These are phyloP conservation scores for Musca vetustissima DNA, from an alignment of 1,140 invertebrate species.

Conservation along the genomic window DNA sequence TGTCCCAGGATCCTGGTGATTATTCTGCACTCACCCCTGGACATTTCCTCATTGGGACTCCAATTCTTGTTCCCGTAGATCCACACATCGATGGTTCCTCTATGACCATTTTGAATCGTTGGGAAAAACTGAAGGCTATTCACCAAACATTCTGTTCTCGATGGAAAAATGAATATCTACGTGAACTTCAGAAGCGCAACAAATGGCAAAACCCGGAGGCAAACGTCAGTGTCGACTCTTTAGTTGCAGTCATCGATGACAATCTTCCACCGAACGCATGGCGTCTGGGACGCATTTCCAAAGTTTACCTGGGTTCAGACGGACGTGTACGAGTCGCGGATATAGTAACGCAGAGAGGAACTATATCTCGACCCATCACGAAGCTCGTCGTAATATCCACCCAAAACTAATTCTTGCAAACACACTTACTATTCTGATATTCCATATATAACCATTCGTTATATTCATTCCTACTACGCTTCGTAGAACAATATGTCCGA, in stretches of 20 bases:
- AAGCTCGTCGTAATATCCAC: not conserved
- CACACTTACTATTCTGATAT: too few species aligned
- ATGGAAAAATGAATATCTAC: not conserved
- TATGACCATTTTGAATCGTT: not conserved
- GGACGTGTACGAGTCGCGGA: not conserved
- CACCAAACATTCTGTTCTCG: not conserved
- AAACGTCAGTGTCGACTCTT: not conserved
- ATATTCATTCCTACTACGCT: too few species aligned
- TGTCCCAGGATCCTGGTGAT: slow-evolving; percentile 14
- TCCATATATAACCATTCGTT: too few species aligned
- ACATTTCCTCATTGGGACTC: not conserved
- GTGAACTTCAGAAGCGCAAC: not conserved
- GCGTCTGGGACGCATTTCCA: not conserved
- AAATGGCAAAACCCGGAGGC: not conserved
- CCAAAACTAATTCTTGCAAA: not conserved
- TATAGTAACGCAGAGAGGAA: not conserved
- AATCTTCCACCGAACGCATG: not conserved
- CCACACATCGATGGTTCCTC: not conserved
- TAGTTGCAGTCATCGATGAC: not conserved
- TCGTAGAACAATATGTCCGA: too few species aligned
- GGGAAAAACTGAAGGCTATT: not conserved
- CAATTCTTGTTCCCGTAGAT: not conserved
- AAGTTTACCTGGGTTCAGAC: not conserved
- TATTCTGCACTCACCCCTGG: not conserved
- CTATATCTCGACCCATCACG: not conserved